Conservation (phyloP, 2,888 invertebrate species). For the Limnephilus lunatus region DNA sequence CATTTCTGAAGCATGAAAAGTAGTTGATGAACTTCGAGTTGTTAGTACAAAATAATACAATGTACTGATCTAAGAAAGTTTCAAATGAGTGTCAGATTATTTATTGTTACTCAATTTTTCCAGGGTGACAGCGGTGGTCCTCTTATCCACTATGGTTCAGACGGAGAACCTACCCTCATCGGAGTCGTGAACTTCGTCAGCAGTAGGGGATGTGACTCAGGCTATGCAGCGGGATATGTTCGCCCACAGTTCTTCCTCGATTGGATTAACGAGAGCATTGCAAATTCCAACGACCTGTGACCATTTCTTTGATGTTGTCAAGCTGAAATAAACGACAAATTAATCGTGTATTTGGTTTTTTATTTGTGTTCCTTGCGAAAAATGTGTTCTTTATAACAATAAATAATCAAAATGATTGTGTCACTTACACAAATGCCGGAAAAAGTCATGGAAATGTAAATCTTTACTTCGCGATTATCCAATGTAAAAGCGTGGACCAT, state of each 20-base stretch:
- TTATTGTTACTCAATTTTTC: not conserved
- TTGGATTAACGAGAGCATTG: slow-evolving; percentile 47
- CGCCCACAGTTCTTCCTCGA: slow-evolving; percentile 53
- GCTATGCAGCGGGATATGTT: slow-evolving; percentile 50
- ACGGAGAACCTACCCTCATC: slow-evolving; percentile 51
- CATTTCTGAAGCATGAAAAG: not conserved
- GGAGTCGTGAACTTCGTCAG: slow-evolving; percentile 59
- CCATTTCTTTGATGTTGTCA: not conserved
- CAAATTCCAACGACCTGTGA: not conserved
- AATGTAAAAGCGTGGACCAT: not conserved
- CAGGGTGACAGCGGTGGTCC: slow-evolving; percentile 62
- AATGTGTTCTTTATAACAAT: not conserved
- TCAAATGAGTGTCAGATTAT: not conserved
- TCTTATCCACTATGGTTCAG: slow-evolving; percentile 33
- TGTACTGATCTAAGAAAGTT: no score
- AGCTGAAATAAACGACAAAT: not conserved
- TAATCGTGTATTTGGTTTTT: not conserved
- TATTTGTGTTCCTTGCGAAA: not conserved
- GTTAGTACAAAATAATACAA: not conserved
- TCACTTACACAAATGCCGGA: not conserved
- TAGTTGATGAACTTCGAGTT: not conserved
- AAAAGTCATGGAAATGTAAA: not conserved
- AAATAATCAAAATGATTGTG: not conserved
- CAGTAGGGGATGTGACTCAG: slow-evolving; percentile 43
- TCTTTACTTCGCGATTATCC: not conserved